Evolutionary conservation across 2,113 vertebrate genomes (phyloP).

Genomic region (Cheilinus undulatus): DNA sequence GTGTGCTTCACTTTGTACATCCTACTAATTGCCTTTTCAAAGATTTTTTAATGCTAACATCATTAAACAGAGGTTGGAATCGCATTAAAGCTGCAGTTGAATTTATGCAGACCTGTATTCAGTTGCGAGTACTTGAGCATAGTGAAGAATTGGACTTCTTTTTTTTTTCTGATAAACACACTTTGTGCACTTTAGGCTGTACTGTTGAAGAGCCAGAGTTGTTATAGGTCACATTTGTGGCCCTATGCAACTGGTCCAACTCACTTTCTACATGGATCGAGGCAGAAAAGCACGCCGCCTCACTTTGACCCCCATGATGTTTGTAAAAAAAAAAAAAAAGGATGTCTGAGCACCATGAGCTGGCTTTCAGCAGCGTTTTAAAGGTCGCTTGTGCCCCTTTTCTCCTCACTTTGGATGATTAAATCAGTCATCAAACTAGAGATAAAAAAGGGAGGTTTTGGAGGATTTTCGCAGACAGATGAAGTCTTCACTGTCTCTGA

Average conservation of each 20-base stretch:
- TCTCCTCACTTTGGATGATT: not conserved
- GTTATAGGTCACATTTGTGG: conserved; percentile 61
- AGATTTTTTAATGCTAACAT: conserved; percentile 61
- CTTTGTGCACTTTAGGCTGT: conserved; percentile 85
- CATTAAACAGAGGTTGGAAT: conserved; percentile 56
- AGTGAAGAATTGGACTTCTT: conserved; percentile 59
- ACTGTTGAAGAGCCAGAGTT: conserved; percentile 79
- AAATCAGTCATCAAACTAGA: conserved; percentile 25
- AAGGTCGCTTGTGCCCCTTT: not conserved
- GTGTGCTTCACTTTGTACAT: conserved; percentile 76
- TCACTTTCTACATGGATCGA: conserved; percentile 65
- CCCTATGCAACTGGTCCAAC: conserved; percentile 66
- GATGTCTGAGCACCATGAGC: conserved; percentile 16
- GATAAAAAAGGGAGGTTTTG: not conserved
- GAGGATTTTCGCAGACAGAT: conserved; percentile 17
- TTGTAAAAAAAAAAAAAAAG: conserved; percentile 1
- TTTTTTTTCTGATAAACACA: conserved; percentile 61
- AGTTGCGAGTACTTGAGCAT: conserved; percentile 48
- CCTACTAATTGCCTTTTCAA: conserved; percentile 74
- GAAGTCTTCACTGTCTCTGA: conserved; percentile 30
- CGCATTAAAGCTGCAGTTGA: conserved; percentile 56
- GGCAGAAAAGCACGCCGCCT: conserved; percentile 52
- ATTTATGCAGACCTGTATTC: conserved; percentile 33
- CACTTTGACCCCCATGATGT: conserved; percentile 14
- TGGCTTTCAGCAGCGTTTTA: conserved; percentile 4